Evolutionary conservation across 2,888 invertebrate genomes (phyloP), one percentile per base, ranked within the genome.

Genomic region (Hirtodrosophila cameraria): DNA sequence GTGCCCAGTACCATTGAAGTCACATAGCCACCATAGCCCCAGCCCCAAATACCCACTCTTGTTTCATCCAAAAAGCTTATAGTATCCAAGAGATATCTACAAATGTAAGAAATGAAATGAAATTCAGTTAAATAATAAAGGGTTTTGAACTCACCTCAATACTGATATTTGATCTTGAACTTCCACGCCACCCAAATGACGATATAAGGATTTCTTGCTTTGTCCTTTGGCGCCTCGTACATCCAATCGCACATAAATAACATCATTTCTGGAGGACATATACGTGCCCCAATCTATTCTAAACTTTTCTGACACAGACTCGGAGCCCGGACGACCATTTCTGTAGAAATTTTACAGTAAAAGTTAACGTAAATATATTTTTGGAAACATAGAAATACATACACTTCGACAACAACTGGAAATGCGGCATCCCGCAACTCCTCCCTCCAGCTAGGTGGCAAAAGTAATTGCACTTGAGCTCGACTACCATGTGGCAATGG

Each of bases 1-100:
- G 95, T 94, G 31, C 97, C 97, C 49, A 98, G 92, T 59, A 96
- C 94, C 94, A 97, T 97, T 46, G 97, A 93, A n/a, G 97, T 96
- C 28, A 97, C 96, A 91, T 97, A 98, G 6, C 98, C 98, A 3
- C 91, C 98, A 91, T 97, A 98, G 11, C 97, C 98, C 97, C 97
- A 97, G 35, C 98, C 98, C 97, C 97, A 98, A 55, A 99, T 95
- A 6, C 97, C 97, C 38, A 97, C 96, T 60, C 97, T 93, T 2
- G 95, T 94, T 86, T 95, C 94, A 91, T 98, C 97, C 88, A 98
- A 93, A 91, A 94, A 98, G 88, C 94, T 94, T 82, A 95, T 93
- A 41, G 94, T 95, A 58, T 96, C 94, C 89, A 96, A 92, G 82
- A 97, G 93, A 92, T 96, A 93, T 90, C 95, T 95, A 49, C 2